Conservation (phyloP, 2,113 vertebrate genomes). For the Phaethornis superciliosus region DNA sequence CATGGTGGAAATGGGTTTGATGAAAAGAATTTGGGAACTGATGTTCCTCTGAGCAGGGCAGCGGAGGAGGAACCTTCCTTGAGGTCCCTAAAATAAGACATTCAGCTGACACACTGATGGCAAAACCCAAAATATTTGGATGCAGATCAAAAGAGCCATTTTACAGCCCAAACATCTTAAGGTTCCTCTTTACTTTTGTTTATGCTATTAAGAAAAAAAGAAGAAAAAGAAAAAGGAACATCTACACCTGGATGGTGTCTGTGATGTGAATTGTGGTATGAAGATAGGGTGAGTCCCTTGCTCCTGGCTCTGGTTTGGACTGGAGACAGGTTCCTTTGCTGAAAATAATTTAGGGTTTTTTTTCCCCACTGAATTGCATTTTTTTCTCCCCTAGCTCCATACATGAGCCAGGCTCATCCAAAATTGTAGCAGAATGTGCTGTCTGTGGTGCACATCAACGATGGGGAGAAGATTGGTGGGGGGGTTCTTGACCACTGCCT, state of each 20-base stretch:
- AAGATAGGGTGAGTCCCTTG: not conserved
- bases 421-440: not conserved
- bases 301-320: not conserved
- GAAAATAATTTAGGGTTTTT: not conserved
- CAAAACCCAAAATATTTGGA: not conserved
- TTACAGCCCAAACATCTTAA: not conserved
- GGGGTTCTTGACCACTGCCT: not conserved
- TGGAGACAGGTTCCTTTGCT: no score
- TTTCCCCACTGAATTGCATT: not conserved
- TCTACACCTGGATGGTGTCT: not conserved
- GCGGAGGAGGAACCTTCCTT: not conserved
- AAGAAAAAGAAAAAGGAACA: no score
- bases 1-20: not conserved
- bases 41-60: not conserved
- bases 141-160: not conserved
- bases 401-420: not conserved
- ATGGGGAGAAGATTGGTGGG: not conserved
- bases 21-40: not conserved
- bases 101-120: not conserved
- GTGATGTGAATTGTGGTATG: not conserved
- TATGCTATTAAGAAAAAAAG: not conserved
- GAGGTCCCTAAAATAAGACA: not conserved
- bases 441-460: not conserved
- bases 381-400: rapidly evolving
- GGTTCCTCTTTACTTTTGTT: not conserved